Base-by-base conservation (phyloP, 2,113 vertebrate genomes). In the Triplophysa siluroides region DNA sequence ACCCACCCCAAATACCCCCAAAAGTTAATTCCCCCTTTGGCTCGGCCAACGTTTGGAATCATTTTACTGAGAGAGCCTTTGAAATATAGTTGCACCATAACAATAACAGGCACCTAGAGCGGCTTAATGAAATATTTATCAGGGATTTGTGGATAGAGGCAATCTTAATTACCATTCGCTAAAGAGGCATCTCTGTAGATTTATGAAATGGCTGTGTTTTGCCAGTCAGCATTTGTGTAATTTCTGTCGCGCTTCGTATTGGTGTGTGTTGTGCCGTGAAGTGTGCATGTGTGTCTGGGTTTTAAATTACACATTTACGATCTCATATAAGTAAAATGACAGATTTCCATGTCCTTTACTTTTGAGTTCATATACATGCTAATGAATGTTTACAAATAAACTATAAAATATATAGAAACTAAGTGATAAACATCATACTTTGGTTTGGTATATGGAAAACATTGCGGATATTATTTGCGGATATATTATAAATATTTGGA, bases 51-150 rank as follows among this genome's bases (percentile, higher is more conserved):
- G 10, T 60, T 69, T 83, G 81, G 21, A 41, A 68, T 86, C 78
- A 86, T 86, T 88, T 85, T 54, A 86, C 85, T 67, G 41, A 77
- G 75, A 78, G 85, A 65, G 84, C 83, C 78, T 86, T 54, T 85
- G 76, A 85, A 92, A 91, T 90, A 88, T 81, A 86, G 88, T 89
- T 89, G 83, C 81, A 80, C 73, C 82, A 85, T 87, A 86, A 89
- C 85, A 91, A 85, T 81, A 87, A 89, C 76, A 83, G 79, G 58
- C 82, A 78, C 78, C 65, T 23, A 66, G 80, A 90, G 84, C 76
- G 69, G 23, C 47, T 69, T 91, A 89, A 91, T 92, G 87, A 91
- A 92, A 92, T 90, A 92, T 86, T 85, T 81, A 91, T 91, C 86
- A 85, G 82, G 86, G 87, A 84, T 85, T 90, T 82, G 63, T 73